Evolutionary conservation across 2,888 invertebrate species (phyloP).

Genomic region (Ochropacha duplaris): DNA sequence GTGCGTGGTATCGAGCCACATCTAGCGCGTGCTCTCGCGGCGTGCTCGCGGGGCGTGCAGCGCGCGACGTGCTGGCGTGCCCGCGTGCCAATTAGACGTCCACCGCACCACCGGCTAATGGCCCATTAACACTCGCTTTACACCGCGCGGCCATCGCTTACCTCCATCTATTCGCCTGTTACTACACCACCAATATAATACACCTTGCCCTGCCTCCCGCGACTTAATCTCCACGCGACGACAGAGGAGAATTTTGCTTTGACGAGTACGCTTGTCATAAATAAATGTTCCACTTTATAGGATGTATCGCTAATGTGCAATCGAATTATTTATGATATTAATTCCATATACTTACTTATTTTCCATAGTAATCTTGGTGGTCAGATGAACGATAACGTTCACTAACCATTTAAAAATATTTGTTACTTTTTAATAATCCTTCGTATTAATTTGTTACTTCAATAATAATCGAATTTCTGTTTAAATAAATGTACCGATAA

Average conservation of each 20-base stretch:
- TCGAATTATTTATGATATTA: conserved; percentile 43
- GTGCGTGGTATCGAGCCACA: conserved; percentile 62
- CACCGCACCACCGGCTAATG: conserved; percentile 64
- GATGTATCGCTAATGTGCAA: conserved; percentile 42
- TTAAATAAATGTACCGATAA: too few relatives aligned
- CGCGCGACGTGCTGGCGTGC: conserved; percentile 20
- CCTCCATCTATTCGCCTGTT: conserved; percentile 49
- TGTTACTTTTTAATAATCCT: too few relatives aligned
- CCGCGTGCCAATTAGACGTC: conserved; percentile 66
- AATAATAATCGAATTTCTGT: too few relatives aligned
- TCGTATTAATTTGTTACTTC: too few relatives aligned
- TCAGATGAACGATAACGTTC: conserved; percentile 22
- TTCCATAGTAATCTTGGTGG: conserved; percentile 24
- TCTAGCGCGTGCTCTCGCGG: conserved; percentile 49
- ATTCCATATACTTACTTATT: conserved; percentile 37
- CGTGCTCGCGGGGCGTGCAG: conserved; percentile 43
- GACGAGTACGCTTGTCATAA: conserved; percentile 38
- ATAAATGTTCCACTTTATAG: conserved; percentile 45
- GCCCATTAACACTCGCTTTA: conserved; percentile 77
- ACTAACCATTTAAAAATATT: too few relatives aligned
- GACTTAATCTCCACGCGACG: conserved; percentile 24
- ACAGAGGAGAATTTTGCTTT: conserved; percentile 34
- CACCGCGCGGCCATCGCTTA: conserved; percentile 58
- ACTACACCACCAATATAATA: conserved; percentile 28
- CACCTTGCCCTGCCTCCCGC: conserved; percentile 27